Base-by-base conservation (phyloP, 2,888 invertebrate species). In the Dexiosoma caninum region DNA sequence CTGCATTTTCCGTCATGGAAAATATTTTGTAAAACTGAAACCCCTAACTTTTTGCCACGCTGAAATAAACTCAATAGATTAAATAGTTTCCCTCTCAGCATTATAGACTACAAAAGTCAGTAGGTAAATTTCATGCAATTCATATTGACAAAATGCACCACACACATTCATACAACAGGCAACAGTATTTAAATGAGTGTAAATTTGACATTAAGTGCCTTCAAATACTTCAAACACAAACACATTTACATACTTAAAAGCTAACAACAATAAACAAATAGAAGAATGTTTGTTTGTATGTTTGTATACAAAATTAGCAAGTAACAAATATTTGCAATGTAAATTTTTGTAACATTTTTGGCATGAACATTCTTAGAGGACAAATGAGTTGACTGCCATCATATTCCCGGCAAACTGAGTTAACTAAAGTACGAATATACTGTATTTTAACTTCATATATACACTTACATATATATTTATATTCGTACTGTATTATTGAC, bases 171-270 rank as follows among this genome's bases (percentile, higher is more conserved):
- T 57, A 35, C 12, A 77, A 72, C 76, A 64, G 64, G 62, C 12
- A 77, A 72, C 76, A 64, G 64, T 55, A 77, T 69, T 81, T 81
- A 77, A 81, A 77, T 72, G 67, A 77, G 72, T 62, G 81, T 62
- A 77, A 72, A 69, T 81, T 77, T 72, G 72, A 59, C 77, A 77
- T 69, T 62, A 76, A 80, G 66, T 71, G 60, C 60, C 66, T 60
- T 32, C 35, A 66, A 76, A 76, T 67, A 62, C 19, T 64, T 51
- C n/a, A n/a, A 35, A 57, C 23, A 64, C 8, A 57, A 59, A 67
- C 12, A 74, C 30, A 14, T 23, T 8, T 19, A 16, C 12, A 49
- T n/a, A n/a, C n/a, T n/a, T n/a, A n/a, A n/a, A n/a, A n/a, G n/a
- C 40, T 27, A 51, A 51, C 30, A 35, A 9, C 12, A 1, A 27